Conservation (phyloP, 1,140 invertebrate genomes). For the Mylabris phalerata region DNA sequence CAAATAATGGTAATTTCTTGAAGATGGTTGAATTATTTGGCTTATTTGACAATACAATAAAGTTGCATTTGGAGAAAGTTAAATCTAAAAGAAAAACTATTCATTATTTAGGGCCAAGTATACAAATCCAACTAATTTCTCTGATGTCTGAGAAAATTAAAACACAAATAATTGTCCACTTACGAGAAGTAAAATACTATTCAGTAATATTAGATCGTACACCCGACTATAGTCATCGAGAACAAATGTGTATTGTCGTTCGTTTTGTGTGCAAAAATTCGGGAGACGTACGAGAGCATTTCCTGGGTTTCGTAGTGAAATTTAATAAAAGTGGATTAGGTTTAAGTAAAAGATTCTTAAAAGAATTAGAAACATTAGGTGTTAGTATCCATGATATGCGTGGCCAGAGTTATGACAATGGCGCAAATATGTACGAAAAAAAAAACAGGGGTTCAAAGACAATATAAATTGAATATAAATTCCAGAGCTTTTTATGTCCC, state of each 20-base stretch:
- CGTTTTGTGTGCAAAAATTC: background rate
- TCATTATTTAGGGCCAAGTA: too few species aligned
- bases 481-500: background rate
- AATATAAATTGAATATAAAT: too few species aligned
- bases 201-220: background rate
- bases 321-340: slow-evolving; percentile 17
- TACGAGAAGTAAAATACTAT: background rate
- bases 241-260: background rate
- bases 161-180: too few species aligned
- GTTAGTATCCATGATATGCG: slow-evolving; percentile 28
- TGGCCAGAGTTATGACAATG: slow-evolving; percentile 38
- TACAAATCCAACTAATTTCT: too few species aligned
- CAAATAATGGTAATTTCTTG: too few species aligned
- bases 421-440: slow-evolving; percentile 35
- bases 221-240: background rate
- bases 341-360: slow-evolving; percentile 4
- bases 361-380: background rate
- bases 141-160: too few species aligned
- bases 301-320: slow-evolving; percentile 17
- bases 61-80: too few species aligned
- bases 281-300: slow-evolving; percentile 7
- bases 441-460: slow-evolving; percentile 20
- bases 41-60: too few species aligned
- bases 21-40: too few species aligned
- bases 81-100: too few species aligned